Percentiles rank a stretch among this genome's conserved stretches.
phyloP scores from a whole-genome alignment of 2,113 vertebrate genomes.

The Barnardius zonarius region DNA sequence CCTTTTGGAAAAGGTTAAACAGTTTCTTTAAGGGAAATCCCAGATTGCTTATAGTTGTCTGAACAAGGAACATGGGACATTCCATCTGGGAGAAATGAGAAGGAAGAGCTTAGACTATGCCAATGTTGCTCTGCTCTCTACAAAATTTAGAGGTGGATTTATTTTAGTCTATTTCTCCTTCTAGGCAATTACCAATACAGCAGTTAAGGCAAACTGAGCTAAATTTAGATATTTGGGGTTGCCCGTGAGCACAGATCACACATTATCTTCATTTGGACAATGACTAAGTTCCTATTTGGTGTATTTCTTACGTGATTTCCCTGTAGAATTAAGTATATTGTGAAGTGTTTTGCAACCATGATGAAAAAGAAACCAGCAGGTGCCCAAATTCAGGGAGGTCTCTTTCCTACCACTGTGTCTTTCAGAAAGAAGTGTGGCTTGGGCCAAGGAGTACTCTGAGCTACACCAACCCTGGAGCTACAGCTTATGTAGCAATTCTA shows the following conservation, averaged over 20 bases:
- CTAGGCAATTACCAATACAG: background rate
- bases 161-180: background rate
- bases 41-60: background rate
- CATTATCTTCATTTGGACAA: background rate
- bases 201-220: background rate
- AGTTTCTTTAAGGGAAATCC: background rate
- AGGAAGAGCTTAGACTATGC: background rate
- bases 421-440: background rate
- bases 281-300: background rate
- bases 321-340: background rate
- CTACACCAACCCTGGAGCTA: background rate
- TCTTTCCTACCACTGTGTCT: background rate
- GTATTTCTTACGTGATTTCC: background rate
- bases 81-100: background rate
- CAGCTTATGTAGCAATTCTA: background rate
- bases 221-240: background rate
- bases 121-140: background rate
- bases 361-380: background rate
- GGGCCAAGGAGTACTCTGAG: background rate
- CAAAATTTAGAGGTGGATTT: background rate
- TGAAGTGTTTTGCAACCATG: background rate
- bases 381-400: background rate
- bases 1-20: background rate
- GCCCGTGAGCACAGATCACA: background rate
- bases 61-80: background rate